Evolutionary conservation across 2,888 invertebrate genomes (phyloP), one percentile per base, ranked within the genome.

Genomic region (Cylloceria caligata): DNA sequence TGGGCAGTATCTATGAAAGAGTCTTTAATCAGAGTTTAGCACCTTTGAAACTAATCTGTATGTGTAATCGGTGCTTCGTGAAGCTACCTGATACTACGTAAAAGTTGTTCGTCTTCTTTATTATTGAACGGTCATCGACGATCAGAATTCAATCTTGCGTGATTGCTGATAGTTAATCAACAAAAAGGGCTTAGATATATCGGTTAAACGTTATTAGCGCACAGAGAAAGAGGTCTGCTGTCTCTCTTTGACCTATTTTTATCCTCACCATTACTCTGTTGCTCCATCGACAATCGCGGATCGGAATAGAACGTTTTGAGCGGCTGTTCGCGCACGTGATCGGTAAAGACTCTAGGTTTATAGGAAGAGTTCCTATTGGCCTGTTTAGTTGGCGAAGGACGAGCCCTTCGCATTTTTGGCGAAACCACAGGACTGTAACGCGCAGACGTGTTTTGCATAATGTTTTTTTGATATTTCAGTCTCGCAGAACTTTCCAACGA

Each of bases 301-400:
- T 92, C 92, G 11, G 92, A 92, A 68, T 91, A 89, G 80, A 89
- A 92, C 0, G 92, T 90, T 72, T 90, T 88, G 24, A 90, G 78
- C 13, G 90, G 89, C 24, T 89, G 89, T 65, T 91, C 91, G 67
- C 92, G 89, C 7, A 92, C 86, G 74, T 90, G 88, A 85, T 92
- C 92, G 52, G 90, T 89, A 39, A 89, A 89, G 7, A 91, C 65
- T 72, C 91, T 84, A 13, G 86, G 87, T 73, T 85, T 85, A 67
- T 85, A 86, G 19, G 88, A 82, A 67, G 87, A 86, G 74, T 88
- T 85, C 74, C 86, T 85, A 34, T 89, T 87, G 67, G 86, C 83
- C 1, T 65, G 45, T 16, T 78, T 62, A 19, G 69, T 24, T 55
- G 69, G 81, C 64, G 77, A 71, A n/a, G 69, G 71, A 30, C 84